Evolutionary conservation across 1,140 invertebrate genomes (phyloP), one percentile per base, ranked within the genome.

Genomic region (Diachasma alloeum): DNA sequence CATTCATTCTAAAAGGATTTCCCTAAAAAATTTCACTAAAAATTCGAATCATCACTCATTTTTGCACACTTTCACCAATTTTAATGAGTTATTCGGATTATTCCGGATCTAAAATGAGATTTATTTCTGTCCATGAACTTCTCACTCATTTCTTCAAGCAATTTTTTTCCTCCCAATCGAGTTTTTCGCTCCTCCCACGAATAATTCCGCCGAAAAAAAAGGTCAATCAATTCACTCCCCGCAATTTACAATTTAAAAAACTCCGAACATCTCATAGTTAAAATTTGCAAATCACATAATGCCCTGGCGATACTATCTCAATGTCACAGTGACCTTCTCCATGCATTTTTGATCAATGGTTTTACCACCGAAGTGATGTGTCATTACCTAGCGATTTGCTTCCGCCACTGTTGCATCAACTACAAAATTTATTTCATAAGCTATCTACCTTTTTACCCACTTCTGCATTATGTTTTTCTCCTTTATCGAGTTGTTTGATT

Each of bases 341-440:
- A 68, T 11, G 59, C n/a, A 37, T 19, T 68, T 68, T 68, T 68
- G 31, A 68, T 68, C 15, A 68, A 39, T 68, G 66, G 36, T 63
- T 42, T 37, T 39, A 39, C 31, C 15, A 68, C 15, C 13, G 31
- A 68, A 68, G 31, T 68, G n/a, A 68, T 68, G 66, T 68, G 17
- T 68, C 66, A 68, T 68, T 68, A 68, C n/a, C 36, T 36, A 39
- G 15, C 10, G 15, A 39, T 68, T 39, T 68, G 15, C 66, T 68
- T 68, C 66, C 66, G 66, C 66, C 26, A 68, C 31, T 26, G 48
- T 66, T 66, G 66, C 66, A 68, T 39, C 31, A 19, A 37, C 66
- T 17, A 68, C 66, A 1, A 19, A 37, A 68, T 67, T 74, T 42
- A 74, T 67, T 74, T 44, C 36, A 42, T 74, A 4, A 39, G 13